Evolutionary conservation across 2,797 vertebrate genomes (phyloP).

Genomic region (Toxotes lorentzi): DNA sequence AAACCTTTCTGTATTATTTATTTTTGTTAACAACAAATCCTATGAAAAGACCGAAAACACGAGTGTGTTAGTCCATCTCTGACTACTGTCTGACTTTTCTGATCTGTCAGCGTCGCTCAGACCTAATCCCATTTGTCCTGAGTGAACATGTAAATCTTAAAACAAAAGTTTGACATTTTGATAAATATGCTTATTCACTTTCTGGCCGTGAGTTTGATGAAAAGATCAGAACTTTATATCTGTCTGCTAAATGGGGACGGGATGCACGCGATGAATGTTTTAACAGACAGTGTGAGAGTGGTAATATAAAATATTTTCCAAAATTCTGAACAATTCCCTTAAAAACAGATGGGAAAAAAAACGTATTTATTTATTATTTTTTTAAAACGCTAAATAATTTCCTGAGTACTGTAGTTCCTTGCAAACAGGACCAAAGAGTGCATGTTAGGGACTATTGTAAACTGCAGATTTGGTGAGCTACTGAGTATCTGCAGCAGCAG

Average conservation of each 20-base stretch:
- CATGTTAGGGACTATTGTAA: slow-evolving; percentile 6
- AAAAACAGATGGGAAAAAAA: not conserved
- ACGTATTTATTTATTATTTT: not conserved
- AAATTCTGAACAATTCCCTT: not conserved
- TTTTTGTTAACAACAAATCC: not conserved
- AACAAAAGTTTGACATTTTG: not conserved
- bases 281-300: not conserved
- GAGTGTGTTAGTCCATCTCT: not conserved
- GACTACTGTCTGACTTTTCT: not conserved
- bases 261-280: not conserved
- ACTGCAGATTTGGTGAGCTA: no score
- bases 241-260: not conserved
- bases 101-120: not conserved
- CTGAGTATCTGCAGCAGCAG: no score
- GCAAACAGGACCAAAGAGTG: not conserved
- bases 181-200: not conserved
- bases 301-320: not conserved
- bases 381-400: not conserved
- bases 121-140: not conserved
- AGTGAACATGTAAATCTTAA: not conserved
- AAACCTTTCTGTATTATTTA: not conserved
- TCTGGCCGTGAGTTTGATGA: not conserved
- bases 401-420: not conserved
- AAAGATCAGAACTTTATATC: not conserved
- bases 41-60: not conserved